phyloP scores from a whole-genome alignment of 2,113 vertebrate species.

The Aleadryas rufinucha region DNA sequence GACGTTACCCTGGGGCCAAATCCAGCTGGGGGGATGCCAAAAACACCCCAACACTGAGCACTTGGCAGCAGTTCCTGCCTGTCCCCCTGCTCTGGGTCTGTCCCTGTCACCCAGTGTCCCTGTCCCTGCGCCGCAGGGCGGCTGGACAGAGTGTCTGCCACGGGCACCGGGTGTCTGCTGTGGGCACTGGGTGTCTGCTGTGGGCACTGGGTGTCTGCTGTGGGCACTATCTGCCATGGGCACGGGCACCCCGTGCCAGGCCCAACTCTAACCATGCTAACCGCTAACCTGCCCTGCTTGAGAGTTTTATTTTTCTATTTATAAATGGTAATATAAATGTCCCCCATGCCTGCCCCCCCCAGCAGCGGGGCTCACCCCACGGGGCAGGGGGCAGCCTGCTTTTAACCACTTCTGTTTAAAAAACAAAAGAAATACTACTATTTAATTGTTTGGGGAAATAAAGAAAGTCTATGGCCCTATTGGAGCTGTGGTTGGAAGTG shows the following conservation, averaged over 20 bases:
- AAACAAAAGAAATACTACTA: background rate
- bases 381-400: background rate
- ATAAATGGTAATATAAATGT: slow-evolving; percentile 80
- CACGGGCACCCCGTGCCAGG: background rate
- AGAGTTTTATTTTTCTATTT: slow-evolving; percentile 83
- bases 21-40: background rate
- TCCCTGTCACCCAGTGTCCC: background rate
- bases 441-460: slow-evolving; percentile 36
- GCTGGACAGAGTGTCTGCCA: background rate
- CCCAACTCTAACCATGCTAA: slow-evolving; percentile 15
- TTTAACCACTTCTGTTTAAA: slow-evolving; percentile 8
- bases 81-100: background rate
- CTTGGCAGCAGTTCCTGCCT: background rate
- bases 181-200: background rate
- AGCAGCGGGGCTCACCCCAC: accelerated
- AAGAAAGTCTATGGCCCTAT: background rate
- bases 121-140: accelerated
- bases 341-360: accelerated
- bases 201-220: background rate
- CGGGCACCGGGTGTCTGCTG: background rate
- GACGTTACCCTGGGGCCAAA: background rate
- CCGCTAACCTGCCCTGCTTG: background rate
- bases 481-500: background rate
- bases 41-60: background rate
- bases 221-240: accelerated